Conservation (phyloP, 2,113 vertebrate genomes). For the Tragelaphus strepsiceros region DNA sequence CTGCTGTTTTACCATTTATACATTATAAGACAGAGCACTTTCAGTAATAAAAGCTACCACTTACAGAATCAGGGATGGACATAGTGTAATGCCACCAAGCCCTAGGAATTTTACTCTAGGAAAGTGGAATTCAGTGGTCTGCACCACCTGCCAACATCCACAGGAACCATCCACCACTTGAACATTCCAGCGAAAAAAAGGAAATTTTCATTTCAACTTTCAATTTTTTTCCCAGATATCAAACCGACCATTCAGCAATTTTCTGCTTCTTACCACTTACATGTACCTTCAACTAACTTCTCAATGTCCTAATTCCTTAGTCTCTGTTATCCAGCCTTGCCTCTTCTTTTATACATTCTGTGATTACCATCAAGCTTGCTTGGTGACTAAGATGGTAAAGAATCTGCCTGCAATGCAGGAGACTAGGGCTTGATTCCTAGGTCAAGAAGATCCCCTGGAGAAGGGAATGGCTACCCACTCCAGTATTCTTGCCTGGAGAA, state of each 20-base stretch:
- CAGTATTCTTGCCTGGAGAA: not conserved
- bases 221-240: not conserved
- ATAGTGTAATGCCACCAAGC: not conserved
- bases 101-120: conserved; percentile 11
- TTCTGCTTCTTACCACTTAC: not conserved
- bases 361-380: not conserved
- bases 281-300: not conserved
- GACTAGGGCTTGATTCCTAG: not conserved
- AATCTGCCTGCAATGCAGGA: not conserved
- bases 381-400: not conserved
- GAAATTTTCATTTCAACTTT: not conserved
- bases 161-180: not conserved
- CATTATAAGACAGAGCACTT: conserved; percentile 29
- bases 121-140: conserved; percentile 30
- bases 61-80: not conserved
- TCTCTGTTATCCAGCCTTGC: not conserved
- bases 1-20: not conserved
- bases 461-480: not conserved
- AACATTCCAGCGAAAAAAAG: not conserved
- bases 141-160: not conserved
- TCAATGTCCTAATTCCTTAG: not conserved
- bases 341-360: not conserved
- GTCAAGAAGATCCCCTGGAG: not conserved
- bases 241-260: not conserved
- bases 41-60: conserved; percentile 55